Evolutionary conservation across 2,797 vertebrate genomes (phyloP).

Genomic region (Garrulus glandarius): DNA sequence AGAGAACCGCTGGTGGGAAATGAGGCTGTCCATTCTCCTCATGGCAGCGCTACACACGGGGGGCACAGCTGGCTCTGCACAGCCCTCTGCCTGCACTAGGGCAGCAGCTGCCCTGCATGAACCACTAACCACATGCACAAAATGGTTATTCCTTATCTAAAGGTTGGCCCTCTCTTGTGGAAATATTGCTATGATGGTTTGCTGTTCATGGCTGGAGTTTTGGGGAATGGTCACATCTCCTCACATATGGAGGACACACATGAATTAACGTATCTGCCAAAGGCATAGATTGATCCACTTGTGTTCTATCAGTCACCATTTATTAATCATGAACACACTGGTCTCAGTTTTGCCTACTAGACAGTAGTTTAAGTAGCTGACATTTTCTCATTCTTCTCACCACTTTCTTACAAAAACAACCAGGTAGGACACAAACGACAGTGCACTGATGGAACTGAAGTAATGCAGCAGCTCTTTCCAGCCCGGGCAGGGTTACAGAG

Average conservation of each 20-base stretch:
- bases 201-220: background rate
- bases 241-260: background rate
- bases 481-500: background rate
- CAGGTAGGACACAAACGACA: background rate
- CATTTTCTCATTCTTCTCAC: background rate
- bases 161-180: background rate
- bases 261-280: background rate
- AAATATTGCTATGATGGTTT: background rate
- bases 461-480: background rate
- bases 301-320: background rate
- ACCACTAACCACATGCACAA: background rate
- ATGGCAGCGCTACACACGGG: rapidly evolving
- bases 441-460: background rate
- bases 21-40: background rate
- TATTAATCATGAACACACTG: background rate
- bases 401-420: background rate
- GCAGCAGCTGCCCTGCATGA: rapidly evolving
- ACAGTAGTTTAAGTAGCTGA: background rate
- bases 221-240: background rate
- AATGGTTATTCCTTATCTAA: background rate
- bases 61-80: background rate
- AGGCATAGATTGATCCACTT: background rate
- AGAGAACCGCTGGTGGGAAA: background rate
- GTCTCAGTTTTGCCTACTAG: background rate
- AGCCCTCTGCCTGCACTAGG: background rate